Percentiles rank a stretch among this genome's conserved stretches.
Evolutionary conservation across 2,888 invertebrate species (phyloP).

Genomic region (Tricholauxania praeusta): DNA sequence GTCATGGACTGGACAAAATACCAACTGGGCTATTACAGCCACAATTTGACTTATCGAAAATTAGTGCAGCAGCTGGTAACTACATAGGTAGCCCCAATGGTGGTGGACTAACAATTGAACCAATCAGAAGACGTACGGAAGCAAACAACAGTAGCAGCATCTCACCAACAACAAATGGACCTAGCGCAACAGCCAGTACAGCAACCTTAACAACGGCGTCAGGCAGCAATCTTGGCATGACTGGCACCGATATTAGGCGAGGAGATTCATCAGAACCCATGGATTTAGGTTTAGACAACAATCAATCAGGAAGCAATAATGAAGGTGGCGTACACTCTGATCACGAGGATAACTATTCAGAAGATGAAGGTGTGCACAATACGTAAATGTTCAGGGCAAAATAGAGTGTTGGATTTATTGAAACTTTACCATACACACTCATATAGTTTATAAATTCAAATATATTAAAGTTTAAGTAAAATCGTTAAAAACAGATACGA

Average conservation of each 20-base stretch:
- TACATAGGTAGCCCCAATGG: slow-evolving; percentile 36
- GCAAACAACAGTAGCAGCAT: slow-evolving; percentile 45
- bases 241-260: slow-evolving; percentile 34
- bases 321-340: slow-evolving; percentile 59
- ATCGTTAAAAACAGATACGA: slow-evolving; percentile 13
- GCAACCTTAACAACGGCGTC: slow-evolving; percentile 29
- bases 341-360: slow-evolving; percentile 63
- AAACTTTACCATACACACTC: neutral
- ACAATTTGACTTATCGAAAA: slow-evolving; percentile 66
- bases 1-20: slow-evolving; percentile 71
- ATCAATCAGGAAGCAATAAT: slow-evolving; percentile 64
- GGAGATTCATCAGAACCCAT: slow-evolving; percentile 65
- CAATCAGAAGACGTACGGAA: slow-evolving; percentile 58
- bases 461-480: too few relatives aligned
- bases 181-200: slow-evolving; percentile 16
- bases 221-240: neutral
- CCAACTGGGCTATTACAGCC: slow-evolving; percentile 67
- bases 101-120: slow-evolving; percentile 63
- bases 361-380: slow-evolving; percentile 67
- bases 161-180: slow-evolving; percentile 37
- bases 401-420: neutral
- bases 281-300: slow-evolving; percentile 65
- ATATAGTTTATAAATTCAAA: slow-evolving; percentile 9
- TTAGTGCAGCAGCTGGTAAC: slow-evolving; percentile 49
- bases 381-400: slow-evolving; percentile 53